Conservation (phyloP, 2,888 invertebrate genomes). For the Dryobota labecula region DNA sequence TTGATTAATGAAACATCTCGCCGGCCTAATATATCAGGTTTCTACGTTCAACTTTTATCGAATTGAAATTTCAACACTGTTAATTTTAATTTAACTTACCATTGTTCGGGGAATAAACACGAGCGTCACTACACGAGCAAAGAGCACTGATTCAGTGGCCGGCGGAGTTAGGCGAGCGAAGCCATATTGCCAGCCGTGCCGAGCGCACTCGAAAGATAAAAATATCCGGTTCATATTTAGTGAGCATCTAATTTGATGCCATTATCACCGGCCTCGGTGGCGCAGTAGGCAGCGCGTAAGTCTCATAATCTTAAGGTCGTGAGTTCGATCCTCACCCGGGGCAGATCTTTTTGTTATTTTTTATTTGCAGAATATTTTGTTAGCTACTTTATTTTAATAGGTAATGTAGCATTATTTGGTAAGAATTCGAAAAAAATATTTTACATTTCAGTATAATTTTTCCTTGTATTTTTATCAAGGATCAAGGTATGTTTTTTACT, state of each 20-base stretch:
- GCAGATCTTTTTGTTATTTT: conserved; percentile 57
- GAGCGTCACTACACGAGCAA: too few relatives aligned
- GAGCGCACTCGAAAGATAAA: too few relatives aligned
- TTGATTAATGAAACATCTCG: too few relatives aligned
- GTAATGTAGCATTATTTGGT: not conserved
- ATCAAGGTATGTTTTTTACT: conserved; percentile 5
- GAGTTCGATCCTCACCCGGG: conserved; percentile 71
- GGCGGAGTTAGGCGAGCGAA: too few relatives aligned
- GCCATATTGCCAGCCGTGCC: too few relatives aligned
- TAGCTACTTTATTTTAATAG: not conserved
- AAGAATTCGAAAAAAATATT: not conserved
- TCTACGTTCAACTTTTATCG: too few relatives aligned
- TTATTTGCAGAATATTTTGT: not conserved
- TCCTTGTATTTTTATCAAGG: conserved; percentile 1
- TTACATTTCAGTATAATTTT: not conserved
- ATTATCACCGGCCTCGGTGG: conserved; percentile 92
- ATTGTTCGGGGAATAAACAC: too few relatives aligned
- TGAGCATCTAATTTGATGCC: conserved; percentile 17
- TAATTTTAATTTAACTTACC: too few relatives aligned
- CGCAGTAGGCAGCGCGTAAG: conserved; percentile 97
- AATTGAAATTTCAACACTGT: too few relatives aligned
- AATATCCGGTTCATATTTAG: not conserved
- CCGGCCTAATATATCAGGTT: too few relatives aligned
- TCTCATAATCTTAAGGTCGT: conserved; percentile 98
- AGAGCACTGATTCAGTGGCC: too few relatives aligned